These are phyloP conservation scores for Pollenia labialis DNA, from an alignment of 2,888 invertebrate species.

Conservation along the genomic window DNA sequence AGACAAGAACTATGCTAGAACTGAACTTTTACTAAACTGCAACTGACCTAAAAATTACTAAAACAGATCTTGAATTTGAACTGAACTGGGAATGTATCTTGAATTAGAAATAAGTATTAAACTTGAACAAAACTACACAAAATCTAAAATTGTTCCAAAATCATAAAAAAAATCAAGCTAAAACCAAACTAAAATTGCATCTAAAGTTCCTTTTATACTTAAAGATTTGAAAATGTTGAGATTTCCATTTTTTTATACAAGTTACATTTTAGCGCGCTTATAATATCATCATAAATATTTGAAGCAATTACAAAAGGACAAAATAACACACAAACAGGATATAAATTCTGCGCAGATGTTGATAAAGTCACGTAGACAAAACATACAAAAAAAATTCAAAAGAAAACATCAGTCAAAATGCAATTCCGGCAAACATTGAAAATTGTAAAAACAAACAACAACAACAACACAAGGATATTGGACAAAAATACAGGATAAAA, in stretches of 20 bases:
- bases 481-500: not conserved
- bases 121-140: too few species aligned
- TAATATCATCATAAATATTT: constrained; percentile 52
- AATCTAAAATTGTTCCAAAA: too few species aligned
- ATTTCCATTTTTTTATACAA: constrained; percentile 8
- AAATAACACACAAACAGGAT: constrained; percentile 38
- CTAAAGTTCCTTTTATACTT: not conserved
- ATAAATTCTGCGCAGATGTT: constrained; percentile 70
- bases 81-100: too few species aligned
- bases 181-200: constrained; percentile 6
- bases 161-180: too few species aligned
- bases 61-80: too few species aligned
- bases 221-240: constrained; percentile 9
- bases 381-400: not conserved
- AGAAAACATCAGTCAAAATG: constrained; percentile 8
- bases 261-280: constrained; percentile 15
- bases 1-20: too few species aligned
- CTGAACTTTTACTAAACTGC: too few species aligned
- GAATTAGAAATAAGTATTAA: too few species aligned
- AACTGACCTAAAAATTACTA: too few species aligned
- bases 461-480: constrained; percentile 48
- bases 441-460: not conserved
- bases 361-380: constrained; percentile 62
- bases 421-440: constrained; percentile 22
- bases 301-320: constrained; percentile 26